Percentiles rank a stretch among this genome's conserved stretches.
Conservation (phyloP, 2,888 invertebrate genomes). For the Xanthia icteritia region DNA sequence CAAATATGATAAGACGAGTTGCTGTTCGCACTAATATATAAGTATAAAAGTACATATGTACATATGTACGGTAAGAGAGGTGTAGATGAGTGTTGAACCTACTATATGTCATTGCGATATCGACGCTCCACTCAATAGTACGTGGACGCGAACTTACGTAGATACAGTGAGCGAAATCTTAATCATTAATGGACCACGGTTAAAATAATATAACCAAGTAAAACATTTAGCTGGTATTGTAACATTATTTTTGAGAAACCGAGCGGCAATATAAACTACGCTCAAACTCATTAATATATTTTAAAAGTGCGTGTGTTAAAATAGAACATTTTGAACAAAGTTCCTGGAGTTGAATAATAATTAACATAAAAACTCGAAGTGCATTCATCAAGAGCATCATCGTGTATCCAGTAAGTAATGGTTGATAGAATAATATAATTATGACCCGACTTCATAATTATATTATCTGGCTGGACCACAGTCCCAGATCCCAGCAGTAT, state of each 20-base stretch:
- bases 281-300: neutral
- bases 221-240: neutral
- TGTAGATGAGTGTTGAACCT: conserved; percentile 1
- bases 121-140: conserved; percentile 14
- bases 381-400: neutral
- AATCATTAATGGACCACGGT: neutral
- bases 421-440: neutral
- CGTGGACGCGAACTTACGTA: conserved; percentile 9
- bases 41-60: conserved; percentile 8
- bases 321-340: neutral
- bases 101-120: conserved; percentile 34
- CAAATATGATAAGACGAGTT: conserved; percentile 19
- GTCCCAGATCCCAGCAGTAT: neutral
- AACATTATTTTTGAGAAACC: neutral
- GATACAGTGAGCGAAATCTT: neutral
- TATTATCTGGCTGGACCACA: neutral
- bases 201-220: conserved; percentile 15
- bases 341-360: neutral
- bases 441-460: neutral
- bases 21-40: neutral
- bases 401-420: conserved; percentile 20
- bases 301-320: neutral
- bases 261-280: neutral
- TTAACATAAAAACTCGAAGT: neutral
- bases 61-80: neutral